phyloP scores from a whole-genome alignment of 2,797 vertebrate genomes.

The Gorsachius magnificus region DNA sequence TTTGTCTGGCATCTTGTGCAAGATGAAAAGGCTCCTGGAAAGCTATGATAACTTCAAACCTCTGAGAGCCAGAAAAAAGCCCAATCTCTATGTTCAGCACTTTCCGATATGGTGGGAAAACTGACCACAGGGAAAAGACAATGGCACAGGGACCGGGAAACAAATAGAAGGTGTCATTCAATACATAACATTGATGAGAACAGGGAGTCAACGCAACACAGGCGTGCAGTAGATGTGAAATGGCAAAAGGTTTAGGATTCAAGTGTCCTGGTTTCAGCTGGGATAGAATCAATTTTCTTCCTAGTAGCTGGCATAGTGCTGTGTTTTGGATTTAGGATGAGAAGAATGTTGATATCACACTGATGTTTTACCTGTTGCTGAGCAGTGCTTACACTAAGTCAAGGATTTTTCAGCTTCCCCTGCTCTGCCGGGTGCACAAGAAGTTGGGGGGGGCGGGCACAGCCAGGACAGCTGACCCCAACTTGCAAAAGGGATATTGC shows the following conservation, averaged over 20 bases:
- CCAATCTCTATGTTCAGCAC: background rate
- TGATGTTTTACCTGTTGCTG: no score
- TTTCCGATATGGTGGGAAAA: background rate
- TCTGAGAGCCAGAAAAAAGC: background rate
- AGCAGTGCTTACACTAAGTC: no score
- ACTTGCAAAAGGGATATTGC: no score
- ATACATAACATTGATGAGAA: background rate
- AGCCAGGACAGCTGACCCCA: no score
- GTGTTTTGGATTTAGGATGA: no score
- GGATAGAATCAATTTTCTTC: no score
- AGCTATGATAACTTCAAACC: background rate
- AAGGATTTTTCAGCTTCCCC: no score
- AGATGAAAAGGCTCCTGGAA: background rate
- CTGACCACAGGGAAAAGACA: background rate
- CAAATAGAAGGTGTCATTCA: fast-evolving
- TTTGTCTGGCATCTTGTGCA: background rate
- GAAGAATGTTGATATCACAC: no score
- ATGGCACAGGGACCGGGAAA: background rate
- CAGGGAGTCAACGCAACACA: background rate
- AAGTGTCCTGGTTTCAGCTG: no score
- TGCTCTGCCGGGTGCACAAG: no score
- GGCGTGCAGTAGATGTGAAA: background rate
- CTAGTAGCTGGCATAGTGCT: no score
- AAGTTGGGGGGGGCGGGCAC: no score
- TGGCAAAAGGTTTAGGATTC: background rate